Evolutionary conservation across 2,888 invertebrate species (phyloP), one percentile per base, ranked within the genome.

Genomic region (Epistrophella euchroma): DNA sequence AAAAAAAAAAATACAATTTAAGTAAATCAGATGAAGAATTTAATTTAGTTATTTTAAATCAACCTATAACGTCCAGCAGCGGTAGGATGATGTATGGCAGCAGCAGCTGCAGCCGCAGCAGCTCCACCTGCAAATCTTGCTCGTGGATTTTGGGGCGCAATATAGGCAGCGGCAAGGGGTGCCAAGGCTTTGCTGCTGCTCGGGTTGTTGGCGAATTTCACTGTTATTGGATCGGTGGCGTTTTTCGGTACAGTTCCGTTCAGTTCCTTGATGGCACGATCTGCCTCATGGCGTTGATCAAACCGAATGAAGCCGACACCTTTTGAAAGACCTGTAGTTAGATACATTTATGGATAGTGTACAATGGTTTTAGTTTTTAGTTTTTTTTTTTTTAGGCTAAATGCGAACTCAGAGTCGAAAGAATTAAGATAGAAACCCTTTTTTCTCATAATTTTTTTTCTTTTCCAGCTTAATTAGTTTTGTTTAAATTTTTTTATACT

Each of bases 281-380:
- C 98, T 50, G 98, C 98, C 92, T 98, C 98, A 89, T 95, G 95
- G 88, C 97, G 95, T 93, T 97, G 97, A 93, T 98, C 98, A 93
- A 98, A 98, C 88, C 98, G 95, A 91, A 98, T 98, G 93, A 98
- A 98, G 80, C 98, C 98, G 88, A 98, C 98, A 89, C 98, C 98
- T 93, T 98, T 98, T 88, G 97, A 98, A 91, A 97, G 94, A 90
- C 98, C 98, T 96, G 94, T 64, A 88, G 88, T 79, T 80, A 87
- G 78, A 87, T 78, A 83, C 58, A 82, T 87, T 71, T 87, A 47
- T 78, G 78, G 75, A 83, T 83, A 73, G 72, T 85, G 81, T 76
- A 81, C 76, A 81, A 73, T 76, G 76, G 77, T 73, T 37, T 85
- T 85, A 73, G 68, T 81, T 72, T 76, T 75, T 58, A 19, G 11